Evolutionary conservation across 2,888 invertebrate species (phyloP).

Genomic region (Tinea semifulvella): DNA sequence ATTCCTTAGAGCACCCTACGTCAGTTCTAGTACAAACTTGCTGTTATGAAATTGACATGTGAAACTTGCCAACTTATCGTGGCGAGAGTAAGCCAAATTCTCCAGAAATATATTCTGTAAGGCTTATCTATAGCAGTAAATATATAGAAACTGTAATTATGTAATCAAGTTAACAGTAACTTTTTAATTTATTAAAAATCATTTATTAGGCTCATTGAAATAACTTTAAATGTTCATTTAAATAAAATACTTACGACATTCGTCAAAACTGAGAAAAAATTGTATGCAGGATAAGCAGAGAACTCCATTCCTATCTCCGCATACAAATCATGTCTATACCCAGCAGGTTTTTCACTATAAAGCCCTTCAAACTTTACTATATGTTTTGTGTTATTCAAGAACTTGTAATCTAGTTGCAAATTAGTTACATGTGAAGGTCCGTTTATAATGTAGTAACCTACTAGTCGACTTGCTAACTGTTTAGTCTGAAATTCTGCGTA

Average conservation of each 20-base stretch:
- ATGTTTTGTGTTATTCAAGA: slow-evolving; percentile 65
- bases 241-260: slow-evolving; percentile 63
- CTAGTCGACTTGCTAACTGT: slow-evolving; percentile 74
- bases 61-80: no score
- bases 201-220: no score
- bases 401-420: slow-evolving; percentile 72
- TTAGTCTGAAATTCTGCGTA: slow-evolving; percentile 81
- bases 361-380: slow-evolving; percentile 57
- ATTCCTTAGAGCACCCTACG: no score
- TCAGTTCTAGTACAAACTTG: no score
- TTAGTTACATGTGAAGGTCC: slow-evolving; percentile 65
- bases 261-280: slow-evolving; percentile 71
- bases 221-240: no score
- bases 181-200: no score
- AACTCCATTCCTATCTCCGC: slow-evolving; percentile 75
- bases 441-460: slow-evolving; percentile 73
- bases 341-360: slow-evolving; percentile 64
- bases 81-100: no score
- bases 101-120: no score
- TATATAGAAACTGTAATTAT: no score
- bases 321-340: slow-evolving; percentile 66
- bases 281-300: slow-evolving; percentile 78
- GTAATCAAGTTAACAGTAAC: no score
- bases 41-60: no score
- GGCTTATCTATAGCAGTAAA: no score